Base-by-base conservation (phyloP, 1,140 invertebrate genomes). In the Streblospio benedicti region DNA sequence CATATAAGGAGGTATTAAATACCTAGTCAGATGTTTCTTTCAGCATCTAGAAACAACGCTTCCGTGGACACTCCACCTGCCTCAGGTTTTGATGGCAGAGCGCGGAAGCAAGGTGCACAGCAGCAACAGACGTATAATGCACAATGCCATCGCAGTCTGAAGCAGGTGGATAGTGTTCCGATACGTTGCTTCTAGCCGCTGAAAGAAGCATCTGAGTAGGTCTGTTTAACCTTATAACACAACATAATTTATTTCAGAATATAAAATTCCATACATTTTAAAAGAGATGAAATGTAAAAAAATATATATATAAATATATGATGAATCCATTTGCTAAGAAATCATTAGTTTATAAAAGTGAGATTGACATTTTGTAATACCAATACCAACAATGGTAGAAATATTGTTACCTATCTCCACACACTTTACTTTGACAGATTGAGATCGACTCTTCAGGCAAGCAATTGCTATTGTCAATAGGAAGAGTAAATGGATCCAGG, bases 361-460 rank as follows among this genome's bases (percentile, higher is more conserved):
- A 23, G 12, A n/a, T 6, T 6, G 32, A 43, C 4, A 56, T 6
- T 53, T 4, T 38, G 32, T 20, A 5, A n/a, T 6, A 16, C 20
- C 12, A 30, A 30, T 53, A 53, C 12, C 14, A 14, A 30, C 32
- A 30, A 30, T 30, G 14, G 23, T 38, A 38, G 35, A 9, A 38
- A 32, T 12, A 38, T 1, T 25, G 9, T 59, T 69, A 75, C 66
- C 82, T 83, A 69, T 91, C 89, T 16, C 86, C 85, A 72, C 91
- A 94, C n/a, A 94, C 85, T 83, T 90, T 89, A 68, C 69, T 70
- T 45, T 60, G 64, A 59, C 72, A 73, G 20, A 69, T 30, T 57
- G 54, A 58, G 35, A 57, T 38, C 25, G 58, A 47, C 28, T 50
- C 63, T 45, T 14, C 50, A 50, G 35, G 28, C 60, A 20, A 35